Base-by-base conservation (phyloP, 2,888 invertebrate genomes). In the Andrena praecox region DNA sequence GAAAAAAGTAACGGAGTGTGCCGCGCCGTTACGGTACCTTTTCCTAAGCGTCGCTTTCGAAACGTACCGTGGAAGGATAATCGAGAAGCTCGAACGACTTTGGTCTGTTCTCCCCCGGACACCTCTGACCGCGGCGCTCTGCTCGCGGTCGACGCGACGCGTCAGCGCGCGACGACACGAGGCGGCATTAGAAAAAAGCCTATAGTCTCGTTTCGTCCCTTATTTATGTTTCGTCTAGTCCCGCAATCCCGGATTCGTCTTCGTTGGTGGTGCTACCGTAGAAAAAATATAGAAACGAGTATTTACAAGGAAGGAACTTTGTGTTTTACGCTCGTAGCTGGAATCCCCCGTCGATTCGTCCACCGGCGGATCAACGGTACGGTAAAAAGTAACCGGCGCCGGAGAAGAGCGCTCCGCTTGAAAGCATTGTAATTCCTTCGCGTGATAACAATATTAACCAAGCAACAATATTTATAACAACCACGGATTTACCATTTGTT, bases 261-360 rank as follows among this genome's bases (percentile, higher is more conserved):
- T 85, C 83, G 80, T 82, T 81, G 87, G 81, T 86, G 77, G 81
- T 64, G 77, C 83, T 87, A 88, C 84, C 71, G 80, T 86, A 88
- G 87, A 88, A 87, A 88, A 87, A 87, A 87, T 87, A 87, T 87
- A 86, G 86, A 87, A 88, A 88, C 77, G 87, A 86, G 82, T 85
- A 87, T 87, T 77, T 88, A 88, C 87, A 87, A 87, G 86, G 84
- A 86, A 87, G 87, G 87, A 87, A 87, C 86, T 85, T 86, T 80
- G 77, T 71, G 75, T 59, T 42, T 85, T 85, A 82, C 82, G 78
- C 77, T 72, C 72, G 80, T 85, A 87, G 81, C 74, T 59, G 72
- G 76, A 86, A 81, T 66, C 77, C 20, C 42, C 77, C 66, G 64
- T 87, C 74, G 76, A 77, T 71, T 64, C 77, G 62, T 56, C 77